These are phyloP conservation scores for Aselliscus stoliczkanus DNA, from an alignment of 2,797 vertebrate species.

Conservation along the genomic window DNA sequence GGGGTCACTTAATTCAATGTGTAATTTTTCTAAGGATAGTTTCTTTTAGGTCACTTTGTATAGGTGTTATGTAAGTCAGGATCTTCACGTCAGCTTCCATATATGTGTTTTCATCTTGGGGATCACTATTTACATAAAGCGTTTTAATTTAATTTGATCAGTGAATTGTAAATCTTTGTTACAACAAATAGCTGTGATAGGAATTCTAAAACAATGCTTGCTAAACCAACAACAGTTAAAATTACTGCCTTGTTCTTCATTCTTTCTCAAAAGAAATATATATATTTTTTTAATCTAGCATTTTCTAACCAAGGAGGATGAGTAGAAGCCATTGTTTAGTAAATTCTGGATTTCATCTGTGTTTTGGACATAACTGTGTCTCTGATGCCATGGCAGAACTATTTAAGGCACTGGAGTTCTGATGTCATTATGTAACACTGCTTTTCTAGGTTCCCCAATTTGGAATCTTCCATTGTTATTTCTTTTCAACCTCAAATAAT, in stretches of 20 bases:
- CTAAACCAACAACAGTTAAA: not conserved
- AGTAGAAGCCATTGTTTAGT: not conserved
- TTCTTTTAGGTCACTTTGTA: not conserved
- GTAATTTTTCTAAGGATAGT: not conserved
- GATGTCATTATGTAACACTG: not conserved
- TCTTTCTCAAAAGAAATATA: not conserved
- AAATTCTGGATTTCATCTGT: not conserved
- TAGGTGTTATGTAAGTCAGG: not conserved
- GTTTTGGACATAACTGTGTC: not conserved
- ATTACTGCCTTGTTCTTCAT: not conserved
- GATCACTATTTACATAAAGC: not conserved
- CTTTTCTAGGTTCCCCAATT: not conserved
- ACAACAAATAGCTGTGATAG: not conserved
- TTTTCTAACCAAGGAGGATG: not conserved
- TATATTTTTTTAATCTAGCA: not conserved
- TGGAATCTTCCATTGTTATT: not conserved
- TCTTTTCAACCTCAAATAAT: not conserved
- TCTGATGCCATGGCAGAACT: not conserved
- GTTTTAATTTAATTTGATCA: not conserved
- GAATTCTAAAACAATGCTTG: not conserved
- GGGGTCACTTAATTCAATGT: not conserved
- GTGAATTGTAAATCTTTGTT: not conserved
- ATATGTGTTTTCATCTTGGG: not conserved
- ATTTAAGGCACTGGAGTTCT: not conserved
- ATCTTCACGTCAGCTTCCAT: not conserved